These are phyloP conservation scores for Pseudomugil gertrudae DNA, from an alignment of 2,797 vertebrate genomes.

Conservation along the genomic window DNA sequence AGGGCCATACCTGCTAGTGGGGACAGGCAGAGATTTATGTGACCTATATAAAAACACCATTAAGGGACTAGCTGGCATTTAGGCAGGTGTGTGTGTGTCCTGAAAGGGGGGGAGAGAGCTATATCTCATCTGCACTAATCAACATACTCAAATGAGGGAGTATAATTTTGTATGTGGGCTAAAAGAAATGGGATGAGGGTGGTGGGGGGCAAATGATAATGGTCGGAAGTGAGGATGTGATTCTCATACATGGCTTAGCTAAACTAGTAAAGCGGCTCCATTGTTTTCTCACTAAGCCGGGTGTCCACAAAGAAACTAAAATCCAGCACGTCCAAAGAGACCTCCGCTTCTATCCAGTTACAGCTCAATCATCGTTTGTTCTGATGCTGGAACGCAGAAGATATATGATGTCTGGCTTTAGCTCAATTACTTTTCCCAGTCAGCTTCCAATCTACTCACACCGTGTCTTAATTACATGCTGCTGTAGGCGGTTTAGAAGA, in stretches of 20 bases:
- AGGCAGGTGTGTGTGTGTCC: slow-evolving; percentile 27
- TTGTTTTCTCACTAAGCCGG: slow-evolving; percentile 57
- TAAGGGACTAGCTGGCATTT: slow-evolving; percentile 73
- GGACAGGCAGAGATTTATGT: slow-evolving; percentile 78
- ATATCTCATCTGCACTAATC: slow-evolving; percentile 73
- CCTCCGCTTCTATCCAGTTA: slow-evolving; percentile 1
- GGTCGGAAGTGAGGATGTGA: slow-evolving; percentile 18
- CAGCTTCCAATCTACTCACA: slow-evolving; percentile 47
- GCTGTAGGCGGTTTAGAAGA: slow-evolving; percentile 41
- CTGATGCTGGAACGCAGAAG: slow-evolving; percentile 17
- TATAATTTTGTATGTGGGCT: slow-evolving; percentile 45
- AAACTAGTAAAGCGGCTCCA: slow-evolving; percentile 29
- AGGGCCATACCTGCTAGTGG: slow-evolving; percentile 45
- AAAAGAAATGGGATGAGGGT: slow-evolving; percentile 43
- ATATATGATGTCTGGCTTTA: slow-evolving; percentile 51
- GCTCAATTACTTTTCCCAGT: slow-evolving; percentile 61
- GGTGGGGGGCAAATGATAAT: slow-evolving; percentile 43
- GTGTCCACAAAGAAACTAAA: slow-evolving; percentile 40
- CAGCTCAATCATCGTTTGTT: slow-evolving; percentile 55
- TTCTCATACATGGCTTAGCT: slow-evolving; percentile 39
- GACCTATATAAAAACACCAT: slow-evolving; percentile 73
- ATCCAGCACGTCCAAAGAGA: slow-evolving; percentile 18
- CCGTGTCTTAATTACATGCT: slow-evolving; percentile 64
- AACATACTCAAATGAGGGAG: slow-evolving; percentile 57
- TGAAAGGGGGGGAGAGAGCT: slow-evolving; percentile 45